Base-by-base conservation (phyloP, 2,797 vertebrate species). In the Sebastes kiyomatsui region DNA sequence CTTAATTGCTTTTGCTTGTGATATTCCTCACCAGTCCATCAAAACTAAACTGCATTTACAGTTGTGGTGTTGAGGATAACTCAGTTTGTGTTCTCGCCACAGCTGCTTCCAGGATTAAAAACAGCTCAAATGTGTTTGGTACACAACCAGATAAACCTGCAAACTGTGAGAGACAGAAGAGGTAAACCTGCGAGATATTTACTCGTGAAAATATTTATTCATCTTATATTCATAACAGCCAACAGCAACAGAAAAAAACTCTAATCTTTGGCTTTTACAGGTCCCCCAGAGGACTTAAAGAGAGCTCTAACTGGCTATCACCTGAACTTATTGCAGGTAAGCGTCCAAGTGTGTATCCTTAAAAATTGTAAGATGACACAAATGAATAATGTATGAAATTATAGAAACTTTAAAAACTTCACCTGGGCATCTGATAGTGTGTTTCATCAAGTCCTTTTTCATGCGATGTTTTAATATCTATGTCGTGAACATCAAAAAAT, bases 1-100 rank as follows among this genome's bases (percentile, higher is more conserved):
- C 82, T 84, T 88, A 88, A 91, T 88, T 87, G 69, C 81, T 87
- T 89, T 82, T 88, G 65, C 82, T 55, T 8, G 13, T 79, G 77
- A 85, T 88, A 80, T 72, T 80, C 12, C 67, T 80, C 87, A 61
- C 58, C 62, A 59, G 58, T 81, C 77, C 46, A 71, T 87, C 86
- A 83, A 75, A 88, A 71, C 79, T 62, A 84, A 86, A 72, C 58
- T 9, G 30, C 27, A 27, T 82, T 82, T 70, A 77, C 62, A 74
- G 73, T 70, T n/a, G 38, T 54, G 25, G 46, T 14, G 54, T 70
- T 66, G 62, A 68, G 72, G 65, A 80, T 68, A 69, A 72, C 77
- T 85, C 68, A 13, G 55, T 75, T 74, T 81, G 79, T 83, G 76
- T 82, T 87, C n/a, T 68, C 30, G 4, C 58, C 67, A 25, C 38